Conservation (phyloP, 2,888 invertebrate species). For the Homarus gammarus region DNA sequence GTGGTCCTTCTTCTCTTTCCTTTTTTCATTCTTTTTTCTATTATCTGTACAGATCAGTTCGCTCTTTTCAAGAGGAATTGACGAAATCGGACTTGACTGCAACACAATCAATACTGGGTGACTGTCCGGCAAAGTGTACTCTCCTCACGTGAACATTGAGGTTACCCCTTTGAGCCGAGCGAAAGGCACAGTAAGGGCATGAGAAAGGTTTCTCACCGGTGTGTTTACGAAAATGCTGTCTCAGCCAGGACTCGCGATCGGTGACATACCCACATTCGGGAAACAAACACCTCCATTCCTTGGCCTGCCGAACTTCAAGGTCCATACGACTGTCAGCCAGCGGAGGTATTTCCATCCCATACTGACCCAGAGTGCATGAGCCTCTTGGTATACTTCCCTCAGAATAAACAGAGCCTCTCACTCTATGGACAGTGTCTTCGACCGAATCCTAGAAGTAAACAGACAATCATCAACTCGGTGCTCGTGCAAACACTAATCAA, state of each 20-base stretch:
- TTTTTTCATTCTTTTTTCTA: background rate
- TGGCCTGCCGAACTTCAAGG: slow-evolving; percentile 21
- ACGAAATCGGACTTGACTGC: slow-evolving; percentile 17
- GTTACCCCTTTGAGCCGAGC: slow-evolving; percentile 59
- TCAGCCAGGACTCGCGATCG: slow-evolving; percentile 58
- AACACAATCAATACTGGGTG: background rate
- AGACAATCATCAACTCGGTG: slow-evolving; percentile 38
- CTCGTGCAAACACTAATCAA: background rate
- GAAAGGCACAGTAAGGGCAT: slow-evolving; percentile 50
- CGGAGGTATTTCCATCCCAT: slow-evolving; percentile 39
- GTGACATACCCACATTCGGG: slow-evolving; percentile 56
- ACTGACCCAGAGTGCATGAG: slow-evolving; percentile 24
- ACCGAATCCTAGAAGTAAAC: slow-evolving; percentile 53
- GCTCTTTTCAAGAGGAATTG: slow-evolving; percentile 13
- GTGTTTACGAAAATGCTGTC: slow-evolving; percentile 52
- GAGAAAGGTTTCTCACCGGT: slow-evolving; percentile 58
- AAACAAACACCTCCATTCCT: slow-evolving; percentile 54
- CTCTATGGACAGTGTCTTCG: slow-evolving; percentile 47
- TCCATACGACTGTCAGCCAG: slow-evolving; percentile 32
- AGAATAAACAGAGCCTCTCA: slow-evolving; percentile 51
- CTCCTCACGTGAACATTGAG: slow-evolving; percentile 58
- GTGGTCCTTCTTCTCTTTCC: background rate
- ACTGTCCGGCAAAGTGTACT: slow-evolving; percentile 32
- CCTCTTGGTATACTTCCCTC: slow-evolving; percentile 43
- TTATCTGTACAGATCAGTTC: background rate